Evolutionary conservation across 2,797 vertebrate species (phyloP).

Genomic region (Syncerus caffer): DNA sequence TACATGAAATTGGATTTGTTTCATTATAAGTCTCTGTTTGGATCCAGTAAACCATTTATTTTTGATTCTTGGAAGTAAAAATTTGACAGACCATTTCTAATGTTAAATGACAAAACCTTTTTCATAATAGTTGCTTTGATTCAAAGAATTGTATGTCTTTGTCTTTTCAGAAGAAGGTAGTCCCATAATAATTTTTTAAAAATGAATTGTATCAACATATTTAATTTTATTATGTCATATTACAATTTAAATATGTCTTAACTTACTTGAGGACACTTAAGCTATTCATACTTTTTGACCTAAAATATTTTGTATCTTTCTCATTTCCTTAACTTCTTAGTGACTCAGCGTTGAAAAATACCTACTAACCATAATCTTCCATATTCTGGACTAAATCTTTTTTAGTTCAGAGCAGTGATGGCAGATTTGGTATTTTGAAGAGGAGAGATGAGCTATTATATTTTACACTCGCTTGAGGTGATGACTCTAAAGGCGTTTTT

Average conservation of each 20-base stretch:
- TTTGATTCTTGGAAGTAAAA: neutral
- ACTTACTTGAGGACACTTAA: conserved; percentile 51
- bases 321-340: conserved; percentile 62
- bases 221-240: conserved; percentile 25
- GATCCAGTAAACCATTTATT: neutral
- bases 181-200: neutral
- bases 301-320: conserved; percentile 42
- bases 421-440: conserved; percentile 74
- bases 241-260: conserved; percentile 58
- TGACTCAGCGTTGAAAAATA: conserved; percentile 51
- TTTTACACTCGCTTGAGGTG: conserved; percentile 74
- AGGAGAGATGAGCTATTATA: conserved; percentile 65
- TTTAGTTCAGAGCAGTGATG: conserved; percentile 65
- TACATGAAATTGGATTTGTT: neutral
- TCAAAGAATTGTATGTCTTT: conserved; percentile 22
- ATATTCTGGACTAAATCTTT: neutral
- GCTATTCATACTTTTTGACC: conserved; percentile 42
- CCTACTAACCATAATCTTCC: conserved; percentile 32
- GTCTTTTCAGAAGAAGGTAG: conserved; percentile 18
- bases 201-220: conserved; percentile 1
- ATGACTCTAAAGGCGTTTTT: conserved; percentile 78
- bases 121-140: neutral
- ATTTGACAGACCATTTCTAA: conserved; percentile 9
- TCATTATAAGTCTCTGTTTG: neutral
- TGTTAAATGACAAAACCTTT: conserved; percentile 18